Base-by-base conservation (phyloP, 35 echinoderm and acorn worm genomes). In the Lytechinus pictus region DNA sequence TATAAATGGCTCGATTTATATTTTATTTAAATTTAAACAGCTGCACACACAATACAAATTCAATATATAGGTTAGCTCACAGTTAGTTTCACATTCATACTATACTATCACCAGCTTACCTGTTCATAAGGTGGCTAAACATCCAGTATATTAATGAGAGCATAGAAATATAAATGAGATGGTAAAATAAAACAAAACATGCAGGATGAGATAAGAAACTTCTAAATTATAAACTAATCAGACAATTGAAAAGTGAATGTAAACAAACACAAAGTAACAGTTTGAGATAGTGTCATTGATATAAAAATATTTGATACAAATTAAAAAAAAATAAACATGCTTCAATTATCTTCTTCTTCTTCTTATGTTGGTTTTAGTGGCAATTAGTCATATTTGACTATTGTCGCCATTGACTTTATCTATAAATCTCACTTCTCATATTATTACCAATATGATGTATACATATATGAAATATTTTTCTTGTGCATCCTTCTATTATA, bases 51-150 rank as follows among this genome's bases (percentile, higher is more conserved):
- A 24, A 79, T 8, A 79, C 16, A 6, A 24, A 16, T 24, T 14
- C 0, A 79, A 6, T 21, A 21, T 24, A 19, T 24, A 79, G 66
- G 66, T 79, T 79, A 79, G 66, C 14, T 79, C 21, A 24, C 16
- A 6, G 66, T 79, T 79, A 79, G 66, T 14, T 1, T 6, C 66
- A 79, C 66, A 79, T 24, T 24, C 66, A 79, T 79, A 79, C 53
- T 9, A 29, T 54, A 86, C 5, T 61, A 79, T 79, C 94, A 79
- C 29, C 57, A 86, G 24, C 95, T 95, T 95, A 95, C 95, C 55
- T 95, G 55, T 24, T 95, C 95, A 91, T 95, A 91, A 16, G 95
- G 95, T 21, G 95, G 95, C 95, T 95, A 61, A 44, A 27, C 11
- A 57, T 93, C 86, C 86, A 95, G 55, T 6, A 28, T 79, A 24